Percentiles rank a stretch among this genome's conserved stretches.
These are phyloP conservation scores for Synaphobranchus kaupii DNA, from an alignment of 2,797 vertebrate species.

Conservation along the genomic window DNA sequence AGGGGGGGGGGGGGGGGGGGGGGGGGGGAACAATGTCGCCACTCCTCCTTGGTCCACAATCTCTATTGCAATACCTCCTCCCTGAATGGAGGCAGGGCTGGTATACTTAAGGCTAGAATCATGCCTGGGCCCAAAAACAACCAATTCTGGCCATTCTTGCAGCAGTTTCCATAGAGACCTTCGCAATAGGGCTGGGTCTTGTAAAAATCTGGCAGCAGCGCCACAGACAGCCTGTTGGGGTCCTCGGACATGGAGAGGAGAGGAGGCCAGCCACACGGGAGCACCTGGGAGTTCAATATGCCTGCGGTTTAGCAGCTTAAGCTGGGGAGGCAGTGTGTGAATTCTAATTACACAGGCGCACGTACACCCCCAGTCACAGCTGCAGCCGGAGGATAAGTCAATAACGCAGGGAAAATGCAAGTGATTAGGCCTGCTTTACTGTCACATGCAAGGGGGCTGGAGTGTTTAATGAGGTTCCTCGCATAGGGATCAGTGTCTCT, in stretches of 20 bases:
- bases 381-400: constrained; percentile 21
- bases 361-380: neutral
- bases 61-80: too few species aligned
- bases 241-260: neutral
- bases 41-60: neutral
- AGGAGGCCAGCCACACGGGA: neutral
- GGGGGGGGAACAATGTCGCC: too few species aligned
- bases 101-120: neutral
- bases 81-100: too few species aligned
- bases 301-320: constrained; percentile 16
- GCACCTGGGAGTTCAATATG: constrained; percentile 35
- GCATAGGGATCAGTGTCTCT: neutral
- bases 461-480: neutral
- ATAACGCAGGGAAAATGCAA: constrained; percentile 2
- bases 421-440: neutral
- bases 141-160: constrained; percentile 10
- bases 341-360: constrained; percentile 6
- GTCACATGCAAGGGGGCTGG: neutral
- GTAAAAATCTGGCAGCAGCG: neutral
- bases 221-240: constrained; percentile 18
- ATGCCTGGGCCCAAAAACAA: constrained; percentile 43
- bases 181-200: neutral
- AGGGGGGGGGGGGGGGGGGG: too few species aligned
- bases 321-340: neutral
- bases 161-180: constrained; percentile 31